Conservation (phyloP, 2,113 vertebrate genomes). For the Hyaena hyaena region DNA sequence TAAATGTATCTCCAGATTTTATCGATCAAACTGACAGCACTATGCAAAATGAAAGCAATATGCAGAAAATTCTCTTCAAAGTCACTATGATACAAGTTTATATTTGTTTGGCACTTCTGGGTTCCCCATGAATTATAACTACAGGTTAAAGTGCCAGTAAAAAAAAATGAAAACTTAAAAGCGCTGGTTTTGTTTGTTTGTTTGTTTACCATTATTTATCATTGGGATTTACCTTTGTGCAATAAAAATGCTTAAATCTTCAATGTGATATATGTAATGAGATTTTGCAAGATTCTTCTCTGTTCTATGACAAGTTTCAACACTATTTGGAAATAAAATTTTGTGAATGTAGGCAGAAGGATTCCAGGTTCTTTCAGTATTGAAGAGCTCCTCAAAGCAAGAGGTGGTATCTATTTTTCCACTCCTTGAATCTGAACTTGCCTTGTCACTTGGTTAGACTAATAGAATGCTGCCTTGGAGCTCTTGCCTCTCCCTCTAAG, state of each 20-base stretch:
- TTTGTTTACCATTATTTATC: background rate
- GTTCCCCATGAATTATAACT: background rate
- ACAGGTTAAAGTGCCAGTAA: background rate
- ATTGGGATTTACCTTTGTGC: background rate
- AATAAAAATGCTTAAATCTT: background rate
- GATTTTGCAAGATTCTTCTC: background rate
- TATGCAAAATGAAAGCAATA: conserved; percentile 47
- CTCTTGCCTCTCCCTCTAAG: background rate
- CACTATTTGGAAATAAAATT: conserved; percentile 13
- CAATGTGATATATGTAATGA: background rate
- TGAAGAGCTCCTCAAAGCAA: background rate
- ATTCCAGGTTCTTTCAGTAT: conserved; percentile 15
- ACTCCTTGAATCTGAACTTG: background rate
- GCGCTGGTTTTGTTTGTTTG: background rate
- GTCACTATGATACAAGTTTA: background rate
- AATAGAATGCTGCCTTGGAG: background rate
- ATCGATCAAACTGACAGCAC: background rate
- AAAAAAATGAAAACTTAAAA: conserved; percentile 25
- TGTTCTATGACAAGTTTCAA: background rate
- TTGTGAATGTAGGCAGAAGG: background rate
- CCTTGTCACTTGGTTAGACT: background rate
- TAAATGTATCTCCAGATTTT: conserved; percentile 55
- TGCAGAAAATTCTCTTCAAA: conserved; percentile 42
- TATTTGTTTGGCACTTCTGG: background rate
- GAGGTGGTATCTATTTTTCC: background rate